Conservation (phyloP, 1,140 invertebrate genomes). For the Drosophila quadrilineata region DNA sequence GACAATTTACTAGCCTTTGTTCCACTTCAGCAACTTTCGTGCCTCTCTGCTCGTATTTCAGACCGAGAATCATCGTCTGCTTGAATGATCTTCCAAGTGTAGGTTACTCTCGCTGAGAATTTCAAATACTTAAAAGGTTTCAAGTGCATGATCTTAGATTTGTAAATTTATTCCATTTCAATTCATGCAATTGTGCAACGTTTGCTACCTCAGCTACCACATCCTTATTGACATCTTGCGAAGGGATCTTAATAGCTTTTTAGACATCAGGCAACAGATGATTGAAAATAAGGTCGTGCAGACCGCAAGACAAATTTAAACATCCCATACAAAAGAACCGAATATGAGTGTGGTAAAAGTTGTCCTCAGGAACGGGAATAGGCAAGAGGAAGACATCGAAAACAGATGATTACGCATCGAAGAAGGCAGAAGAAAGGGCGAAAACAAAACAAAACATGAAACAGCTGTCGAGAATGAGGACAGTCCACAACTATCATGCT, state of each 20-base stretch:
- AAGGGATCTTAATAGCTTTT: constrained; percentile 41
- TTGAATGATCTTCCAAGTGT: constrained; percentile 26
- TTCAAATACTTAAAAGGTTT: neutral
- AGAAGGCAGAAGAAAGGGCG: too few species aligned
- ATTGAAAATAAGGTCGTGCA: constrained; percentile 56
- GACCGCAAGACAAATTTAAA: constrained; percentile 74
- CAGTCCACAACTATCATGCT: constrained; percentile 7
- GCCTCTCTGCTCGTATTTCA: constrained; percentile 17
- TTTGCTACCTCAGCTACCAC: constrained; percentile 13
- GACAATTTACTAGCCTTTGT: constrained; percentile 30
- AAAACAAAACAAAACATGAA: constrained; percentile 63
- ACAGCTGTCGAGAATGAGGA: constrained; percentile 61
- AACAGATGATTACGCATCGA: constrained; percentile 65
- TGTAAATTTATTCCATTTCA: neutral
- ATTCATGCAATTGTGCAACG: too few species aligned
- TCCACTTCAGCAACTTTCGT: constrained; percentile 27
- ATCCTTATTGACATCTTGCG: constrained; percentile 26
- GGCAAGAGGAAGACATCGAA: constrained; percentile 19
- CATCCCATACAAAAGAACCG: constrained; percentile 49
- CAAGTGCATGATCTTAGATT: neutral
- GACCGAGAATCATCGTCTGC: constrained; percentile 19
- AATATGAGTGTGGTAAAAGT: constrained; percentile 18
- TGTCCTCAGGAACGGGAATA: constrained; percentile 17
- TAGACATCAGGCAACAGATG: constrained; percentile 59
- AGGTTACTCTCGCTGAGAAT: neutral